A percentile compares a stretch with the other conserved stretches of the same genome.
phyloP scores from a whole-genome alignment of 2,797 vertebrate species.

The Peromyscus melanophrys region DNA sequence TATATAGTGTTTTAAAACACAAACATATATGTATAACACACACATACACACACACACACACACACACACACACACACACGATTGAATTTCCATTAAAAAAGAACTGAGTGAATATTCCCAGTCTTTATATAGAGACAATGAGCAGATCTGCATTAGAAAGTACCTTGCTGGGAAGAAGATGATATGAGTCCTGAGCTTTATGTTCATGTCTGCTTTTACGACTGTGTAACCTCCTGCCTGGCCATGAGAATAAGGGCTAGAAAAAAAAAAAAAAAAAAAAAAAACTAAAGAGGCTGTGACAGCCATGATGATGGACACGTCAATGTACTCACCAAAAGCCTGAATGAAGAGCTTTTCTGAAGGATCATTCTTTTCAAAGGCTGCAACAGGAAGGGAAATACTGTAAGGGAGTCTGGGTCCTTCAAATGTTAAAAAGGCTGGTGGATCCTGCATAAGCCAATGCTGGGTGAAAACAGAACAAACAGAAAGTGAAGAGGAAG shows the following conservation, averaged over 20 bases:
- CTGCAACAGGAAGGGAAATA: not conserved
- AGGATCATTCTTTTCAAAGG: not conserved
- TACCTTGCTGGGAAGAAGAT: not conserved
- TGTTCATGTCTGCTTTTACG: not conserved
- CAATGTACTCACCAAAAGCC: not conserved
- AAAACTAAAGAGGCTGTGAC: not conserved
- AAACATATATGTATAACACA: no score
- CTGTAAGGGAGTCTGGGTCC: accelerated
- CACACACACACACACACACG: not conserved
- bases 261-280: no score
- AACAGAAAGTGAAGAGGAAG: not conserved
- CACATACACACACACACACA: not conserved
- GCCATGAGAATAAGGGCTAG: not conserved
- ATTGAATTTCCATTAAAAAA: constrained; percentile 8
- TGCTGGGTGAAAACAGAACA: constrained; percentile 24
- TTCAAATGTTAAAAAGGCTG: not conserved
- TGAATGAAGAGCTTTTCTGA: not conserved
- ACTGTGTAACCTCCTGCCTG: not conserved
- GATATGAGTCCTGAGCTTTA: not conserved
- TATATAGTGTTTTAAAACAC: not conserved
- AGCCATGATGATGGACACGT: not conserved
- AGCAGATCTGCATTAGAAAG: not conserved
- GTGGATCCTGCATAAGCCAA: not conserved
- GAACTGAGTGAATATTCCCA: not conserved
- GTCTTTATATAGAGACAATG: not conserved